These are phyloP conservation scores for Caenorhabditis imperialis DNA, from an alignment of 2,888 invertebrate species.

Conservation along the genomic window DNA sequence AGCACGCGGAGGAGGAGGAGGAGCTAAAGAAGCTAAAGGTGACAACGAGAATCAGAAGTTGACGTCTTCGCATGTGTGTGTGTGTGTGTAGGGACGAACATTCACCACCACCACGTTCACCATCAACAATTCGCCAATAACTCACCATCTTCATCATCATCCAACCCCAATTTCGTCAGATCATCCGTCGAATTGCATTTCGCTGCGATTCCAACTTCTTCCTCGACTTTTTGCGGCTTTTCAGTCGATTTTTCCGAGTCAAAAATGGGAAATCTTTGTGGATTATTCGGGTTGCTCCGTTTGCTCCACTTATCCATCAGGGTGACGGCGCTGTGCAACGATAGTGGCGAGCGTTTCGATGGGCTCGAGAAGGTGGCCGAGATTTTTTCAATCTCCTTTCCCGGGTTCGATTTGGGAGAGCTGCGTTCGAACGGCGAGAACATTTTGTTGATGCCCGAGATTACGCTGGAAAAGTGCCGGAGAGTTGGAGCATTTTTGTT, in stretches of 20 bases:
- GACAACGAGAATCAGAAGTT: too few relatives aligned
- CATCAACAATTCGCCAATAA: background rate
- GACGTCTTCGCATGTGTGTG: too few relatives aligned
- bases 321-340: slow-evolving; percentile 41
- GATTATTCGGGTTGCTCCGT: slow-evolving; percentile 43
- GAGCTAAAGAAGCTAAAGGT: too few relatives aligned
- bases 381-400: slow-evolving; percentile 26
- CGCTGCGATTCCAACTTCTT: slow-evolving; percentile 38
- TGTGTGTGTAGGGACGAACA: slow-evolving; percentile 15
- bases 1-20: background rate
- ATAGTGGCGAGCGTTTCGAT: slow-evolving; percentile 31
- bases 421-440: slow-evolving; percentile 30
- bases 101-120: slow-evolving; percentile 35
- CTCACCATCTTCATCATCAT: slow-evolving; percentile 29
- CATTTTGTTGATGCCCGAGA: slow-evolving; percentile 53
- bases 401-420: slow-evolving; percentile 21
- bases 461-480: slow-evolving; percentile 45
- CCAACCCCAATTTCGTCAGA: slow-evolving; percentile 51
- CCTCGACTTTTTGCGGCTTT: slow-evolving; percentile 2
- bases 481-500: too few relatives aligned
- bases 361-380: slow-evolving; percentile 23
- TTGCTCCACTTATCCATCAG: slow-evolving; percentile 51
- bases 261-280: slow-evolving; percentile 47
- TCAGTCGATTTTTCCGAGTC: slow-evolving; percentile 14
- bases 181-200: slow-evolving; percentile 60